These are phyloP conservation scores for Ibycter americanus DNA, from an alignment of 2,797 vertebrate genomes.

Conservation along the genomic window DNA sequence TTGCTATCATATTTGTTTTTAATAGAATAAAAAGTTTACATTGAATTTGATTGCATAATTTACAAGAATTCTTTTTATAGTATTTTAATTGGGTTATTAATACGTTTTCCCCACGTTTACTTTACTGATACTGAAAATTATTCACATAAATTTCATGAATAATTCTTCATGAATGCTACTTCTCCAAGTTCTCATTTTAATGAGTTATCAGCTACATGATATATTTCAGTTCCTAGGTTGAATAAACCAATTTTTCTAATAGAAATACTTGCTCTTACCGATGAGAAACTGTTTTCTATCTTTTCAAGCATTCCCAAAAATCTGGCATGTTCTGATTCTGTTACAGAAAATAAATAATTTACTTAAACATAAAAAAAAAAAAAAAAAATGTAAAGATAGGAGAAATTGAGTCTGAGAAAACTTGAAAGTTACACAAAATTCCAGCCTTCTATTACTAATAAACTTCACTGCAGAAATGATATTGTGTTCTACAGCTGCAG, in stretches of 20 bases:
- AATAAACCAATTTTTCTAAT: background rate
- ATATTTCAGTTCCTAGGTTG: background rate
- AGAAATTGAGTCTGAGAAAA: background rate
- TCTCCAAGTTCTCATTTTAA: background rate
- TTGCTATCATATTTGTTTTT: background rate
- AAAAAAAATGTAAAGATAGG: background rate
- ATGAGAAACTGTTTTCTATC: background rate
- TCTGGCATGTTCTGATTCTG: background rate
- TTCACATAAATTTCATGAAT: background rate
- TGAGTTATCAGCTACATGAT: background rate
- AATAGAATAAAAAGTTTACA: background rate
- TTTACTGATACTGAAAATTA: background rate
- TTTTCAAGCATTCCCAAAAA: background rate
- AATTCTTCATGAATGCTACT: background rate
- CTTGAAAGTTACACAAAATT: background rate
- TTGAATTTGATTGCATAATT: background rate
- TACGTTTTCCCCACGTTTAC: background rate
- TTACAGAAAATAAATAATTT: background rate
- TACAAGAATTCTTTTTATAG: background rate
- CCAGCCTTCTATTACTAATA: background rate
- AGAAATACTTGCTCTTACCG: background rate
- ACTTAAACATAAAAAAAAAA: background rate
- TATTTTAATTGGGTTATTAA: background rate
- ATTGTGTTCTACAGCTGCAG: background rate
- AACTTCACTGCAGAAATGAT: background rate